Evolutionary conservation across 64 coral and sea anemone species (phyloP), one percentile per base, ranked within the genome.

Genomic region (Astreopora myriophthalma): DNA sequence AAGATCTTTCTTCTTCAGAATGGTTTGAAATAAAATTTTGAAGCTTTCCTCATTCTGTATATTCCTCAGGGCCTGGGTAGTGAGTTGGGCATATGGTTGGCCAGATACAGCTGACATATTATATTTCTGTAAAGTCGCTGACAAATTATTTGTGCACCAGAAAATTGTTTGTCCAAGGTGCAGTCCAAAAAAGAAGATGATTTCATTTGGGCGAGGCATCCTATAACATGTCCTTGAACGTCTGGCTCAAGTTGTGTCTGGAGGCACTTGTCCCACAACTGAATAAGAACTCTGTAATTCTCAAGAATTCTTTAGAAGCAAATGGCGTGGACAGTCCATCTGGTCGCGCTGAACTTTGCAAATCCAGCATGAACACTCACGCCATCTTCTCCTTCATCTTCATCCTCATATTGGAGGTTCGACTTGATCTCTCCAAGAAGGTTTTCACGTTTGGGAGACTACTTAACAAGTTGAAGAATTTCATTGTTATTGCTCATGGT

Each of bases 31-130:
- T n/a, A n/a, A n/a, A n/a, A n/a, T n/a, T n/a, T n/a, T n/a, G n/a
- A n/a, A n/a, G n/a, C n/a, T n/a, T n/a, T 79, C 87, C 20, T 89
- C 87, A 89, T 65, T 89, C 22, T 73, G 31, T 1, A 89, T 78
- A 1, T 65, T 64, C 33, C 66, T 89, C 73, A 75, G 61, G n/a
- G 87, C 73, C 16, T 79, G 5, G 5, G 39, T 62, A 23, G 73
- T 89, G 57, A 89, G 63, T 22, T 89, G 61, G 55, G 71, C 52
- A 17, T 62, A 26, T 5, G 38, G 26, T 78, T 89, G 49, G 34
- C 46, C 72, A 42, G 22, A 29, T 23, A 38, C 63, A 35, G 73
- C 49, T 60, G 87, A 89, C 52, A 89, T 36, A 13, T 23, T 37
- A 10, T 3, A 48, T 77, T 79, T 89, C 73, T 89, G 71, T 39